phyloP scores from a whole-genome alignment of 2,113 vertebrate species.

The Oryzias curvinotus region DNA sequence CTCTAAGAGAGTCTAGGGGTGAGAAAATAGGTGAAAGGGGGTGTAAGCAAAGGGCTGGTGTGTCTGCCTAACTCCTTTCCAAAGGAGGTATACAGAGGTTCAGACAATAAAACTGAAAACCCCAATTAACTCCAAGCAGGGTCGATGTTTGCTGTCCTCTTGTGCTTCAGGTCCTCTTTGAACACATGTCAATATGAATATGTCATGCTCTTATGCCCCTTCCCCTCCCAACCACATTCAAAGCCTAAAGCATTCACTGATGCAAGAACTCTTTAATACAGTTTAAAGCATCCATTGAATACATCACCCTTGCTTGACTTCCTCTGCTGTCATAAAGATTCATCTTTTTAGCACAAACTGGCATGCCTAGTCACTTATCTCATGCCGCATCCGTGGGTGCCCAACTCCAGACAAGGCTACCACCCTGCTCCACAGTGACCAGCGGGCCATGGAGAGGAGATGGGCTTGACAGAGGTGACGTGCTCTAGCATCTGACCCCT shows the following conservation, averaged over 20 bases:
- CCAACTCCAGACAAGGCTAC: constrained; percentile 52
- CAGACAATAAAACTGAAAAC: constrained; percentile 27
- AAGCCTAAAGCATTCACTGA: constrained; percentile 37
- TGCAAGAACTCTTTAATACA: constrained; percentile 58
- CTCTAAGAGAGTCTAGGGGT: constrained; percentile 53
- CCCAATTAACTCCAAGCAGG: constrained; percentile 62
- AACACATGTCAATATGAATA: constrained; percentile 69
- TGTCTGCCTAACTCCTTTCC: constrained; percentile 31
- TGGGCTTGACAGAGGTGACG: constrained; percentile 51
- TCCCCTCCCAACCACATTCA: constrained; percentile 32
- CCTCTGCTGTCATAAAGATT: constrained; percentile 54
- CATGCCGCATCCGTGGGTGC: constrained; percentile 63
- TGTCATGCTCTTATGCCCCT: constrained; percentile 37
- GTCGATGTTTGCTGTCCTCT: constrained; percentile 43
- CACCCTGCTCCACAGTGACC: constrained; percentile 35
- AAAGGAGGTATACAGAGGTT: constrained; percentile 31
- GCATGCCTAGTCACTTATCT: constrained; percentile 59
- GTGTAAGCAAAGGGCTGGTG: constrained; percentile 14
- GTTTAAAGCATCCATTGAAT: constrained; percentile 47
- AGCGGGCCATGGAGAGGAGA: constrained; percentile 43
- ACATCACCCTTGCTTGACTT: constrained; percentile 55
- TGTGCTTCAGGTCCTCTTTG: constrained; percentile 58
- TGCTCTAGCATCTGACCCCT: constrained; percentile 60
- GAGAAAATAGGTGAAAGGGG: constrained; percentile 23
- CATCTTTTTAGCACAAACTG: constrained; percentile 46